Conservation (phyloP, 2,113 vertebrate genomes). For the Lepus europaeus region DNA sequence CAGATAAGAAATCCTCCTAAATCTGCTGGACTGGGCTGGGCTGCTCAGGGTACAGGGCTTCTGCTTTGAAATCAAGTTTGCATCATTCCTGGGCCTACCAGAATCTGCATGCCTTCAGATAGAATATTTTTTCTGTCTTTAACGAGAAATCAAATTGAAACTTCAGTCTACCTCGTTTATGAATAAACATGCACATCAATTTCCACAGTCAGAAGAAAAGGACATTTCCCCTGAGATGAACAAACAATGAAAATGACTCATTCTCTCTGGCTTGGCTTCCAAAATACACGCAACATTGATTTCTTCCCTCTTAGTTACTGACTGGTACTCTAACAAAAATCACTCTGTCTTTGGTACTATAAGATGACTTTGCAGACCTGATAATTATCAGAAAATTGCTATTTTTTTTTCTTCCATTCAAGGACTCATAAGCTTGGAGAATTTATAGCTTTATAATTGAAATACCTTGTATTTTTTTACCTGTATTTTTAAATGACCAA, state of each 20-base stretch:
- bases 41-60: not conserved
- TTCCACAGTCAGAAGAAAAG: not conserved
- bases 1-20: not conserved
- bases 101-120: not conserved
- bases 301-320: not conserved
- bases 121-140: not conserved
- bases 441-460: not conserved
- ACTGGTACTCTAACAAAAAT: not conserved
- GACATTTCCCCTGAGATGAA: not conserved
- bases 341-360: not conserved
- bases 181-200: not conserved
- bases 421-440: not conserved
- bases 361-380: not conserved
- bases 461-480: not conserved
- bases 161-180: not conserved
- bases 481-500: not conserved
- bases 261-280: not conserved
- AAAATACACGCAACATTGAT: not conserved
- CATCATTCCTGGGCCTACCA: not conserved
- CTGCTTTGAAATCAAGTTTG: not conserved
- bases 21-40: not conserved
- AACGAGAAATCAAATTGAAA: not conserved
- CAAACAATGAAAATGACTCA: not conserved
- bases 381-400: not conserved
- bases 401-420: not conserved